Base-by-base conservation (phyloP, 2,113 vertebrate genomes). In the Pithys albifrons region DNA sequence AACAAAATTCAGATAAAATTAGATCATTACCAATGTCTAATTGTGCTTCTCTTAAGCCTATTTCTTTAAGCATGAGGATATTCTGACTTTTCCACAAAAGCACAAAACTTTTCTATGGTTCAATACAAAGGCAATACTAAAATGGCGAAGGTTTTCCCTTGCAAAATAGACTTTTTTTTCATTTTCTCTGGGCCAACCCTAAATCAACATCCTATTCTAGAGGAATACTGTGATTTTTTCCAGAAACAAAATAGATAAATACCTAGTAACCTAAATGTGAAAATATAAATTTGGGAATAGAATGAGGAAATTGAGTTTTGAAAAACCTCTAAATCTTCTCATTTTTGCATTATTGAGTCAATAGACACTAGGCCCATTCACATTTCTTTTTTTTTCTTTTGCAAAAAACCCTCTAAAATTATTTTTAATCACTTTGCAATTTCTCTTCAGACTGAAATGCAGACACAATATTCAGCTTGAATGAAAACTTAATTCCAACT, bases 261-360 rank as follows among this genome's bases (percentile, higher is more conserved):
- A 6, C 1, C 12, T 54, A 20, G 12, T 20, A 65, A 80, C 7
- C 1, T 0, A 0, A 35, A 9, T 35, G 3, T 65, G 19, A 76
- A 88, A 81, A 88, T 24, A 61, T 7, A 28, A 71, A 62, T 37
- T 43, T 55, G 11, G 6, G 7, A 89, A 62, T 22, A 5, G 78
- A 89, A 89, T 43, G 2, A 85, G 9, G 19, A 86, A 79, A 83
- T 1, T 10, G 25, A 51, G 3, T 74, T 74, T 67, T 62, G 31
- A 64, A 78, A 31, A 95, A 33, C 4, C 4, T 58, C 19, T 73
- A 19, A 72, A 67, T 13, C 3, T 51, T 35, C 31, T 82, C 12
- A 61, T 14, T 7, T 77, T 84, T 69, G 2, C 22, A 18, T 57
- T 81, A 66, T 15, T 86, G 28, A 89, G 91, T 37, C 17, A 64